Evolutionary conservation across 2,888 invertebrate genomes (phyloP).

Genomic region (Platypus cylindrus): DNA sequence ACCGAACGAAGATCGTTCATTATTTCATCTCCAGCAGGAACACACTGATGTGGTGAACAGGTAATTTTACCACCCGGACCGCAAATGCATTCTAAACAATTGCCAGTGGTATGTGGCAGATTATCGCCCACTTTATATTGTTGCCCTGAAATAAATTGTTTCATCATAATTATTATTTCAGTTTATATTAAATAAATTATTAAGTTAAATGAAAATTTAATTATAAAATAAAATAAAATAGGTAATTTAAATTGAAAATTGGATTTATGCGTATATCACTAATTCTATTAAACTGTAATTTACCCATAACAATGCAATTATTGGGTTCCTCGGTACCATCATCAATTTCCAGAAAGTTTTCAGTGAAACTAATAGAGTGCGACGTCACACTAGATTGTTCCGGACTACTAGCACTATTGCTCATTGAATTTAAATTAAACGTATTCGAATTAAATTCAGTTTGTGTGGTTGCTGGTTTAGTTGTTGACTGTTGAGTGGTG

Average conservation of each 20-base stretch:
- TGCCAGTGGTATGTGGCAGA: slow-evolving; percentile 55
- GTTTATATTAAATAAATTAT: not conserved
- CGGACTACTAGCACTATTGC: no score
- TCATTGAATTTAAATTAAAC: no score
- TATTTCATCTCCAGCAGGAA: slow-evolving; percentile 31
- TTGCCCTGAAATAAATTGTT: slow-evolving; percentile 37
- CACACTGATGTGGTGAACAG: slow-evolving; percentile 35
- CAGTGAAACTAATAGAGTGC: no score
- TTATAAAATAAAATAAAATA: not conserved
- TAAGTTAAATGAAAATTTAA: not conserved
- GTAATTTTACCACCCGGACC: slow-evolving; percentile 40
- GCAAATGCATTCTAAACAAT: slow-evolving; percentile 58
- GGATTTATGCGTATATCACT: not conserved
- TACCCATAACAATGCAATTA: slow-evolving; percentile 38
- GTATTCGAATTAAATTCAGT: no score
- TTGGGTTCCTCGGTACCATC: slow-evolving; percentile 23
- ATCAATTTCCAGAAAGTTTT: slow-evolving; percentile 13
- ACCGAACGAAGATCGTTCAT: slow-evolving; percentile 34
- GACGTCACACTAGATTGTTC: no score
- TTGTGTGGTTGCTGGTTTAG: slow-evolving; percentile 14
- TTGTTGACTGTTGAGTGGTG: slow-evolving; percentile 14
- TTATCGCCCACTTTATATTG: slow-evolving; percentile 51
- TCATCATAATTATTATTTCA: no score
- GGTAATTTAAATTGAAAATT: not conserved
- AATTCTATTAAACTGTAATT: slow-evolving; percentile 15